Evolutionary conservation across 1,140 invertebrate genomes (phyloP).

Genomic region (Parapsyche elsis): DNA sequence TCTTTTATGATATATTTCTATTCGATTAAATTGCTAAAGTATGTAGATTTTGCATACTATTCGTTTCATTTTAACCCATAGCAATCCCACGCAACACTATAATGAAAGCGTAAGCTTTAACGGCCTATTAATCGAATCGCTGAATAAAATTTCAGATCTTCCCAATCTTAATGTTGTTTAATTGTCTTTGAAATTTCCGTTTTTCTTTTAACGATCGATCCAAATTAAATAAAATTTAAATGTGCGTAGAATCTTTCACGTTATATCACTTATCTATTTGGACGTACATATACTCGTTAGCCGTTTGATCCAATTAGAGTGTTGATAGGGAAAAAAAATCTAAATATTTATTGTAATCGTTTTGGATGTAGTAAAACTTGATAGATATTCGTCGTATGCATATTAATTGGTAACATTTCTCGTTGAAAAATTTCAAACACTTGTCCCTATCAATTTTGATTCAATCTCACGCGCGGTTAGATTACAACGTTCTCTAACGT

Average conservation of each 20-base stretch:
- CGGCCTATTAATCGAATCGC: too few species aligned
- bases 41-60: too few species aligned
- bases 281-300: background rate
- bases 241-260: background rate
- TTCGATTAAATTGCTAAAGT: too few species aligned
- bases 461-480: background rate
- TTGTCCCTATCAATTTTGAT: conserved; percentile 11
- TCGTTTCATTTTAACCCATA: too few species aligned
- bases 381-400: conserved; percentile 1
- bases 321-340: background rate
- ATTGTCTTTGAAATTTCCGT: too few species aligned
- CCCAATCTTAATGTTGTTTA: too few species aligned
- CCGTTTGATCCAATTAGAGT: background rate
- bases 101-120: too few species aligned
- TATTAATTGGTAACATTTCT: background rate
- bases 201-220: too few species aligned
- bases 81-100: too few species aligned
- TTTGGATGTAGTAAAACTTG: background rate
- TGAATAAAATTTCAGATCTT: too few species aligned
- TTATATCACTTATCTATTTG: background rate
- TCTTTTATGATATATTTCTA: too few species aligned
- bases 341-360: conserved; percentile 1
- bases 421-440: background rate
- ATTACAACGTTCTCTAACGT: background rate
- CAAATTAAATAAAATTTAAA: too few species aligned